Percentiles rank a stretch among this genome's conserved stretches.
Evolutionary conservation across 2,113 vertebrate species (phyloP).

Genomic region (Lampris megalopsis): DNA sequence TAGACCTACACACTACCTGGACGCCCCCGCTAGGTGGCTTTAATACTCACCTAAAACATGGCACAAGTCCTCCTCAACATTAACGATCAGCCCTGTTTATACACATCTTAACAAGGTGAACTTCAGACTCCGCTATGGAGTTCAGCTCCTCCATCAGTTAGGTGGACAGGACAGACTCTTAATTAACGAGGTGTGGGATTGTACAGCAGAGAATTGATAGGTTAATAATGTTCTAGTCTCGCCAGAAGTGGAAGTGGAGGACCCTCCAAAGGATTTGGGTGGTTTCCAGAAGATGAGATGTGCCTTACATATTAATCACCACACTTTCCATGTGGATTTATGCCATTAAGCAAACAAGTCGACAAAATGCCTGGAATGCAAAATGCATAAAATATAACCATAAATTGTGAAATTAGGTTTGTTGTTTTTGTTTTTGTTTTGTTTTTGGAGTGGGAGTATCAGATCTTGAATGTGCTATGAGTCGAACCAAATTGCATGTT

Average conservation of each 20-base stretch:
- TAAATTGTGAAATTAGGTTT: constrained; percentile 29
- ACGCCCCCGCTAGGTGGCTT: too few species aligned
- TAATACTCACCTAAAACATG: too few species aligned
- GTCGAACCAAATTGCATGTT: constrained; percentile 7
- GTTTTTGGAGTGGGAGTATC: constrained; percentile 40
- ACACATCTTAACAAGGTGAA: too few species aligned
- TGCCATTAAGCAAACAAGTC: constrained; percentile 52
- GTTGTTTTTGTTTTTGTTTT: too few species aligned
- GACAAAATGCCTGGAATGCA: constrained; percentile 57
- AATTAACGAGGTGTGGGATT: too few species aligned
- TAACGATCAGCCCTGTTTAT: too few species aligned
- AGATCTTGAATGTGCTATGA: constrained; percentile 47
- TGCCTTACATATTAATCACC: constrained; percentile 37
- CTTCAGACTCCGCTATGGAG: too few species aligned
- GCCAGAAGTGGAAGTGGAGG: not conserved
- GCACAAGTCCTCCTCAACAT: too few species aligned
- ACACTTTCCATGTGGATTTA: constrained; percentile 47
- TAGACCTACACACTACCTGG: too few species aligned
- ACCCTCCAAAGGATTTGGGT: constrained; percentile 7
- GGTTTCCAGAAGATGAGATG: constrained; percentile 9
- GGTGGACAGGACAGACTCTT: too few species aligned
- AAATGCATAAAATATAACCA: constrained; percentile 59
- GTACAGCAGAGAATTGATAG: not conserved
- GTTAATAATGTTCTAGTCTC: not conserved
- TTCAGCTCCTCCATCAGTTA: too few species aligned